Base-by-base conservation (phyloP, 1,140 invertebrate species). In the Drosophila sproati region DNA sequence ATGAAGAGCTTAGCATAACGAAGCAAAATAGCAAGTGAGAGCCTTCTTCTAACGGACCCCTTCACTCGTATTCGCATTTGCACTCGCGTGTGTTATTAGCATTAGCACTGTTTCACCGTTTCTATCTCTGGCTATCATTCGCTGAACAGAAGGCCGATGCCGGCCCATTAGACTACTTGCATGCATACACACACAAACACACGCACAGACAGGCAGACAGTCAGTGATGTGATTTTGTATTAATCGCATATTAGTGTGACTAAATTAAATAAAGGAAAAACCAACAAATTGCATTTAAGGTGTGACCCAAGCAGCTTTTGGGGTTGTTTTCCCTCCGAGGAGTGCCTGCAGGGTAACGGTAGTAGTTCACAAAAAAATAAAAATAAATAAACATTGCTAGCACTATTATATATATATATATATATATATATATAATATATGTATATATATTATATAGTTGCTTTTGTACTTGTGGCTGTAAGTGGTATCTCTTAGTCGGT, bases 191-290 rank as follows among this genome's bases (percentile, higher is more conserved):
- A n/a, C 12, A 8, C 45, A 8, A 34, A 47, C 4, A 20, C 20
- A 20, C 20, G 1, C 20, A 20, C 20, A 20, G 1, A 20, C 20
- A 2, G 1, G 1, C 20, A 20, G 20, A 20, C 20, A 20, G 20
- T 20, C 55, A 54, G 59, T 35, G 35, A 57, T 66, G 47, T 35
- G 62, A 72, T 73, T 73, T 57, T 35, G 37, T 20, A 66, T 66
- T 66, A 66, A 66, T 64, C 67, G 47, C n/a, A 66, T 45, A 66
- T 66, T 72, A 66, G 61, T 71, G 50, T 41, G 60, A 63, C 51
- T 39, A 50, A 35, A 60, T 43, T 37, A 52, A 54, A 45, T 51
- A 47, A 57, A 7, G 12, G 56, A 41, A 59, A 3, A 32, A 34
- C 51, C 10, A 45, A 20, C 12, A 45, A 8, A 63, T n/a, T 32